A percentile compares a stretch with the other conserved stretches of the same genome.
phyloP scores from a whole-genome alignment of 2,888 invertebrate genomes.

The Rhopalosiphum nymphaeae region DNA sequence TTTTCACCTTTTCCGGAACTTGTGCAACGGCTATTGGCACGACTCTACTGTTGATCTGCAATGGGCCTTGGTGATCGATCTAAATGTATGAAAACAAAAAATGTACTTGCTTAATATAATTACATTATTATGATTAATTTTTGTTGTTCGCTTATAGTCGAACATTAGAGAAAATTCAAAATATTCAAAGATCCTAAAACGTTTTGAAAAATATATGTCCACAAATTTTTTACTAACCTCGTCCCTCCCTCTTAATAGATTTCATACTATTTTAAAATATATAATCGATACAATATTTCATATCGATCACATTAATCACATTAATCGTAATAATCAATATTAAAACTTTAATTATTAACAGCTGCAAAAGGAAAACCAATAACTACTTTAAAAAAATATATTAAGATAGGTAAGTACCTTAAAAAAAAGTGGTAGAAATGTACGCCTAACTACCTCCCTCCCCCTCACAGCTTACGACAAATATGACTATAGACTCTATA shows the following conservation, averaged over 20 bases:
- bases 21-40: slow-evolving; percentile 46
- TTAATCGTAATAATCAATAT: too few relatives aligned
- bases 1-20: slow-evolving; percentile 28
- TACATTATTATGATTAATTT: not conserved
- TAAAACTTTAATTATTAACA: not conserved
- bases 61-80: slow-evolving; percentile 58
- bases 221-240: not conserved
- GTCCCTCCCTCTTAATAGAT: not conserved
- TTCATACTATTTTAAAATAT: not conserved
- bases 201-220: not conserved
- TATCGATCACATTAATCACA: too few relatives aligned
- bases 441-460: too few relatives aligned
- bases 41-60: slow-evolving; percentile 50
- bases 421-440: too few relatives aligned
- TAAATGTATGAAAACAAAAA: slow-evolving; percentile 64
- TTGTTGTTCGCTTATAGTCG: not conserved
- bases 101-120: not conserved
- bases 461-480: too few relatives aligned
- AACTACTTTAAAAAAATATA: too few relatives aligned
- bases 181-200: not conserved
- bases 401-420: too few relatives aligned
- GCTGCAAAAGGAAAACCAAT: too few relatives aligned
- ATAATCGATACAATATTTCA: not conserved
- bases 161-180: not conserved
- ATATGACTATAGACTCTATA: too few relatives aligned